phyloP scores from a whole-genome alignment of 2,113 vertebrate species.

The Tricholaema leucomelas region DNA sequence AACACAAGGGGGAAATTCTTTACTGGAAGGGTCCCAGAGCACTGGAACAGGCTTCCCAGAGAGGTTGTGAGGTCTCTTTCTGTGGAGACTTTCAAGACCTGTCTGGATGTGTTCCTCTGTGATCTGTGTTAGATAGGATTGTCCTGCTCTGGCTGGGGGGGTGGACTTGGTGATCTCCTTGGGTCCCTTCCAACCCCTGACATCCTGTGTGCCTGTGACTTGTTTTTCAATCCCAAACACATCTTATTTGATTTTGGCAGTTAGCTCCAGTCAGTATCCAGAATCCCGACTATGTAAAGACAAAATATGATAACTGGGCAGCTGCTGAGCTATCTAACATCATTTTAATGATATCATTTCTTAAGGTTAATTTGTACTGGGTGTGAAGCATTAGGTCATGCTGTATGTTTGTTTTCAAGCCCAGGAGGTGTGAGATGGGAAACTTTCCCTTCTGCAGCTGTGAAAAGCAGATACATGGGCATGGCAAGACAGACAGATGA shows the following conservation, averaged over 20 bases:
- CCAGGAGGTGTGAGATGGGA: background rate
- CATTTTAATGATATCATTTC: background rate
- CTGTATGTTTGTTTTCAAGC: slow-evolving; percentile 14
- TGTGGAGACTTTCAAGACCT: no score
- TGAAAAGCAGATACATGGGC: background rate
- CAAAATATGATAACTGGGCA: background rate
- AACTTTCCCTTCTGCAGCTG: background rate
- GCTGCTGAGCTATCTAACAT: background rate
- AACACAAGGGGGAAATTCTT: no score
- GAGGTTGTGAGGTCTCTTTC: no score
- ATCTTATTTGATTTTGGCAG: background rate
- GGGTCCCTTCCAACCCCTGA: no score
- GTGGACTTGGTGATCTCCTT: no score
- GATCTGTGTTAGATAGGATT: no score
- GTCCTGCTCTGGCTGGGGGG: no score
- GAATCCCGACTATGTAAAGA: background rate
- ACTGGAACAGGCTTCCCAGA: no score
- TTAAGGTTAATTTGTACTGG: background rate
- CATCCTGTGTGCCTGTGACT: no score
- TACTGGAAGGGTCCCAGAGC: no score
- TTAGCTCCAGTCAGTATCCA: background rate
- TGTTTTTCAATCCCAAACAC: background rate
- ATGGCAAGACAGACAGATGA: background rate
- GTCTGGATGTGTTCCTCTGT: no score
- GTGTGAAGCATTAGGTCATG: background rate